phyloP scores from a whole-genome alignment of 2,888 invertebrate genomes.

The Perizoma affinitatum region DNA sequence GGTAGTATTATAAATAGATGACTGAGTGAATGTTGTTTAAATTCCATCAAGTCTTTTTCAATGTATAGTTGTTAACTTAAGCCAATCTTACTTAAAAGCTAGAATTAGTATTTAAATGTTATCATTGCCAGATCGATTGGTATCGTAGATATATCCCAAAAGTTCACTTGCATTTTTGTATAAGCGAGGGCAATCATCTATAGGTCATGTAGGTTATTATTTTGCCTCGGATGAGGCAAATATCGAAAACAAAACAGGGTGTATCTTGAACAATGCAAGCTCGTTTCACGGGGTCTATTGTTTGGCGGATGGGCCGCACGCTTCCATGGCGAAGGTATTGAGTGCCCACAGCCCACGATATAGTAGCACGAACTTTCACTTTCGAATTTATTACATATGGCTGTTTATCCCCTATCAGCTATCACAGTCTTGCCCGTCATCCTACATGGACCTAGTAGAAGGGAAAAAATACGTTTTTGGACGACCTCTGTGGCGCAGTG shows the following conservation, averaged over 20 bases:
- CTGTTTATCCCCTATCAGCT: not conserved
- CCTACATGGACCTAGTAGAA: not conserved
- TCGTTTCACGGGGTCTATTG: constrained; percentile 26
- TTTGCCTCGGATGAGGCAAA: constrained; percentile 10
- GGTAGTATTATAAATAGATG: too few species aligned
- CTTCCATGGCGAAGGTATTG: constrained; percentile 23
- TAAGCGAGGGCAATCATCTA: constrained; percentile 15
- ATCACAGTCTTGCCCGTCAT: not conserved
- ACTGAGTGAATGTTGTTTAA: too few species aligned
- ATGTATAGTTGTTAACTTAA: too few species aligned
- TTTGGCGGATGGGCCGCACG: constrained; percentile 14
- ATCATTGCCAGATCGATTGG: too few species aligned
- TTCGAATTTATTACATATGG: not conserved
- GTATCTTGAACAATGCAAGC: constrained; percentile 23
- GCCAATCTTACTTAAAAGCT: too few species aligned
- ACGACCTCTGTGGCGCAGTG: too few species aligned
- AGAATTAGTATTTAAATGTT: too few species aligned
- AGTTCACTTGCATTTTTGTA: constrained; percentile 1
- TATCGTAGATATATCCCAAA: not conserved
- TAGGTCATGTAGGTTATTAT: too few species aligned
- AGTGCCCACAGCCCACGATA: constrained; percentile 12
- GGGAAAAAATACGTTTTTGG: not conserved
- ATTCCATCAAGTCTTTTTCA: too few species aligned
- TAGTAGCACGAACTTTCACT: constrained; percentile 6
- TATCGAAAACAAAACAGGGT: constrained; percentile 13